phyloP scores from a whole-genome alignment of 2,797 vertebrate genomes.

The Pitangus sulphuratus region DNA sequence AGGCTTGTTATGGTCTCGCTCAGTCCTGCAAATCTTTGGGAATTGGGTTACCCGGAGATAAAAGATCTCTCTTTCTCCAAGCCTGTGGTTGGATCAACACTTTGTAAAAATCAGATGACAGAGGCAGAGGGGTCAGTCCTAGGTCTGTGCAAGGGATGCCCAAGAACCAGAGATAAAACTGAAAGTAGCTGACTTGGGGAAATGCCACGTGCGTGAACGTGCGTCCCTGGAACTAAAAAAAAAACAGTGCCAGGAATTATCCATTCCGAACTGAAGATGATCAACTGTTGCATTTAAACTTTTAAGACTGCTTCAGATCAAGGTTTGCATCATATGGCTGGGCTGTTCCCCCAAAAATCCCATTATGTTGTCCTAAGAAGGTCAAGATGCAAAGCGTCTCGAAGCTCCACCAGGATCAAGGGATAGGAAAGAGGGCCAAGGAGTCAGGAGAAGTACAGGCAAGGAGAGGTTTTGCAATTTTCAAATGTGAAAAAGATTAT shows the following conservation, averaged over 20 bases:
- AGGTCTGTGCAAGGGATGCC: background rate
- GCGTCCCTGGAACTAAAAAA: background rate
- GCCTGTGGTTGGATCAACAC: constrained; percentile 36
- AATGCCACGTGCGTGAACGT: fast-evolving
- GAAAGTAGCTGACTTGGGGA: background rate
- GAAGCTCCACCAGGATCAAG: background rate
- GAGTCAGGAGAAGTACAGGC: background rate
- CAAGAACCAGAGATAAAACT: background rate
- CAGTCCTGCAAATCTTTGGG: constrained; percentile 19
- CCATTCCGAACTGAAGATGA: background rate
- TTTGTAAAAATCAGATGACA: constrained; percentile 43
- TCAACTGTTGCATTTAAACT: background rate
- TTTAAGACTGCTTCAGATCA: background rate
- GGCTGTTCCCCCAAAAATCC: background rate
- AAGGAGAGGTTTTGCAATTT: background rate
- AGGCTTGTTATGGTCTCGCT: constrained; percentile 3
- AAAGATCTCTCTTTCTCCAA: constrained; percentile 32
- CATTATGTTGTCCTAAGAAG: background rate
- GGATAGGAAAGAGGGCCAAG: background rate
- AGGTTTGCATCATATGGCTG: background rate
- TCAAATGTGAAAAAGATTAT: background rate
- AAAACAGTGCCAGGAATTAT: background rate
- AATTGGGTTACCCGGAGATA: constrained; percentile 39
- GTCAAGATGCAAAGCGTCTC: fast-evolving
- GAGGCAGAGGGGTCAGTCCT: background rate